phyloP scores from a whole-genome alignment of 1,140 invertebrate species.

The Vollenhovia emeryi region DNA sequence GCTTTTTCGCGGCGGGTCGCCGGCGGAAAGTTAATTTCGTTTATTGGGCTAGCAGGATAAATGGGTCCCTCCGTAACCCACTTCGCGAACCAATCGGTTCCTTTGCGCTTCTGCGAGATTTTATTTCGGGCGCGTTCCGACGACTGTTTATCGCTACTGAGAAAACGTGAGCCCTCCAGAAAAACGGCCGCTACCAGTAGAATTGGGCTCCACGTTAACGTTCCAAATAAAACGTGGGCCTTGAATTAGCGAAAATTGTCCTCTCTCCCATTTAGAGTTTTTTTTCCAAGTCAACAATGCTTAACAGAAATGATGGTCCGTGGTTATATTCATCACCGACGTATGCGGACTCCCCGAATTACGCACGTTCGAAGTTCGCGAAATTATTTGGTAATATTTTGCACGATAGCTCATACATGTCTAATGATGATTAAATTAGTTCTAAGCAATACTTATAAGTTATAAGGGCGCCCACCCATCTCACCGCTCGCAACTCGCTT shows the following conservation, averaged over 20 bases:
- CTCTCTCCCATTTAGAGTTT: not conserved
- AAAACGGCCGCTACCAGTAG: constrained; percentile 34
- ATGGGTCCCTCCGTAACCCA: constrained; percentile 25
- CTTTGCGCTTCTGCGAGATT: constrained; percentile 65
- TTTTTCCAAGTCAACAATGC: not conserved
- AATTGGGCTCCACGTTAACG: not conserved
- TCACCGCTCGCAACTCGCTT: constrained; percentile 45
- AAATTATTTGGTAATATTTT: not conserved
- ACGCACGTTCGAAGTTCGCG: not conserved
- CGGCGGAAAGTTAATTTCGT: constrained; percentile 75
- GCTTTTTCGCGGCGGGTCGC: constrained; percentile 64
- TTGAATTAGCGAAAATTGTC: constrained; percentile 4
- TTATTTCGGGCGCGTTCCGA: constrained; percentile 74
- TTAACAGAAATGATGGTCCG: not conserved
- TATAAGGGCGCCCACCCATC: constrained; percentile 17
- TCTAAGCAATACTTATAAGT: not conserved
- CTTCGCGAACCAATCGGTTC: constrained; percentile 55
- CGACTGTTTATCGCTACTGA: constrained; percentile 70
- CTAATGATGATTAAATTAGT: constrained; percentile 32
- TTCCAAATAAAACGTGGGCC: not conserved
- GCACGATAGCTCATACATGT: not conserved
- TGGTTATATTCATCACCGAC: not conserved
- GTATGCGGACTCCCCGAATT: not conserved
- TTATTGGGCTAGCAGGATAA: constrained; percentile 56
- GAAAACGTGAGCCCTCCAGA: constrained; percentile 63